phyloP scores from a whole-genome alignment of 2,797 vertebrate genomes.

The Pipistrellus kuhlii region DNA sequence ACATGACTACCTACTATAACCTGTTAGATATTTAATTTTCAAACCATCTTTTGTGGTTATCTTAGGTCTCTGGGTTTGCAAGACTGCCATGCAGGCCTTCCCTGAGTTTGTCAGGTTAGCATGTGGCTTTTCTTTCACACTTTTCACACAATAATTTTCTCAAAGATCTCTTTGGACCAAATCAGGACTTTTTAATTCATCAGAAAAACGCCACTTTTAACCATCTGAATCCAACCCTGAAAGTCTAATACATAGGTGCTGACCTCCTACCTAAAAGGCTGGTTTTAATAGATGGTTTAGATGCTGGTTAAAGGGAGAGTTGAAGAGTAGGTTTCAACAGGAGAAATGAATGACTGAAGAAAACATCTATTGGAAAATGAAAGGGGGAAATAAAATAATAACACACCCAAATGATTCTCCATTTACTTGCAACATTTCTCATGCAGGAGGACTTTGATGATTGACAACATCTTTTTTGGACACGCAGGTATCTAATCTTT shows the following conservation, averaged over 20 bases:
- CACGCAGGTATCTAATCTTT: neutral
- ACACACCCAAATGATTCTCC: neutral
- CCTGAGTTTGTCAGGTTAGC: too few relatives aligned
- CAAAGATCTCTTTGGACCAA: neutral
- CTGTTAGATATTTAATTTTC: too few relatives aligned
- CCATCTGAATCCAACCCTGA: neutral
- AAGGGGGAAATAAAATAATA: slow-evolving; percentile 26
- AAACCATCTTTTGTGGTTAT: too few relatives aligned
- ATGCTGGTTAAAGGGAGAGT: neutral
- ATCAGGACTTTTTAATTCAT: neutral
- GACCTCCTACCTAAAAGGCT: neutral
- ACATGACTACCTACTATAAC: too few relatives aligned
- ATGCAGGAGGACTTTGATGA: neutral
- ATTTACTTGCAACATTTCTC: neutral
- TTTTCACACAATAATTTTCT: neutral
- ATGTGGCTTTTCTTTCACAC: too few relatives aligned
- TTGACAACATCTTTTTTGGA: neutral
- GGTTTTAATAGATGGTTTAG: neutral
- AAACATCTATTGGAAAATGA: neutral
- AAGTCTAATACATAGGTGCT: neutral
- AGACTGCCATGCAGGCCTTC: too few relatives aligned
- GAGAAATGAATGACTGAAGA: neutral
- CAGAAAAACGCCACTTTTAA: neutral
- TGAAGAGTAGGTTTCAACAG: neutral
- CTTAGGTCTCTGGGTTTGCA: too few relatives aligned